These are phyloP conservation scores for Hesperophylax magnus DNA, from an alignment of 1,140 invertebrate species.

Conservation along the genomic window DNA sequence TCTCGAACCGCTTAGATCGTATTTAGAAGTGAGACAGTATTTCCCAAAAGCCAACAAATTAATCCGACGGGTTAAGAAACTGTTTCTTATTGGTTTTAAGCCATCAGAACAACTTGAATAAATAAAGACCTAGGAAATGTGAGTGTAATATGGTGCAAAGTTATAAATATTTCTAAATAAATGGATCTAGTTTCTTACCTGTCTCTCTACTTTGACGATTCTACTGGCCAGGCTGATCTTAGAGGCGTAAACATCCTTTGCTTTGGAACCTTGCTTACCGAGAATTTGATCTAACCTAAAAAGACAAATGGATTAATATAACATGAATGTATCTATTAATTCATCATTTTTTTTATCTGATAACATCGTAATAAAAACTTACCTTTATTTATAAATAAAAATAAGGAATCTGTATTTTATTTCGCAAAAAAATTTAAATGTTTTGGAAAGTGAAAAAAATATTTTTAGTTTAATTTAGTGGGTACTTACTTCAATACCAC, in stretches of 20 bases:
- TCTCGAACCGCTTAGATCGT: no score
- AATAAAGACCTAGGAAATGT: no score
- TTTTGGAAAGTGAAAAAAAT: no score
- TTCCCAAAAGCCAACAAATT: no score
- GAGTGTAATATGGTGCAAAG: not conserved
- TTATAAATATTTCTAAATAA: not conserved
- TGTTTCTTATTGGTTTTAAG: no score
- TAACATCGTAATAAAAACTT: not conserved
- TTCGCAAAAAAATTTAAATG: no score
- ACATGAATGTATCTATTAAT: not conserved
- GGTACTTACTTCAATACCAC: no score
- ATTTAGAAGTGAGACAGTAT: no score
- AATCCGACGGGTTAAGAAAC: no score
- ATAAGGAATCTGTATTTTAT: not conserved
- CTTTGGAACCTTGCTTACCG: slow-evolving; percentile 93
- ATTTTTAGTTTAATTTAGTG: no score
- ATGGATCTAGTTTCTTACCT: slow-evolving; percentile 74
- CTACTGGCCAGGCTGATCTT: slow-evolving; percentile 93
- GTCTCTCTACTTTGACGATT: slow-evolving; percentile 95
- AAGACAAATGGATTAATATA: no score
- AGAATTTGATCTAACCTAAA: slow-evolving; percentile 92
- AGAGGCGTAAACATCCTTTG: slow-evolving; percentile 94
- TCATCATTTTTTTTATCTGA: not conserved
- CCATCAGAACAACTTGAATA: no score
- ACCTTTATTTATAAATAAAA: not conserved